phyloP scores from a whole-genome alignment of 2,888 invertebrate genomes.

The Parochlus steinenii region DNA sequence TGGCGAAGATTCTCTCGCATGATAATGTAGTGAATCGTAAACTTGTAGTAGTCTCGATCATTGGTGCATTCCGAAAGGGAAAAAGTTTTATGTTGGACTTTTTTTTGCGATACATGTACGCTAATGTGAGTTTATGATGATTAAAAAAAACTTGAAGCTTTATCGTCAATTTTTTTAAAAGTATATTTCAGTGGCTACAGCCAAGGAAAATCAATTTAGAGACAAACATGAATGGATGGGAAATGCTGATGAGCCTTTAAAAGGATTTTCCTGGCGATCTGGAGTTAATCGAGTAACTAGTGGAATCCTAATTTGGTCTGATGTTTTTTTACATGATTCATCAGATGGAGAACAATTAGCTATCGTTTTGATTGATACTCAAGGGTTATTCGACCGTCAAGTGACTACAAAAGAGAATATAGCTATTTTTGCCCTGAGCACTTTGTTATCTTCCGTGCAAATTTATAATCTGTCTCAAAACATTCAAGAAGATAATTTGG shows the following conservation, averaged over 20 bases:
- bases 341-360: conserved; percentile 11
- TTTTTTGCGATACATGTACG: conserved; percentile 12
- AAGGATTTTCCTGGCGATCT: conserved; percentile 11
- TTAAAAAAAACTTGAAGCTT: too few species aligned
- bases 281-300: conserved; percentile 9
- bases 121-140: conserved; percentile 12
- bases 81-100: conserved; percentile 14
- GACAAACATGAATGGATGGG: conserved; percentile 10
- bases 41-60: conserved; percentile 12
- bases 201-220: neutral
- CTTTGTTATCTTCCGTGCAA: conserved; percentile 12
- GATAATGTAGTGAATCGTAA: conserved; percentile 6
- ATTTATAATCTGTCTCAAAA: conserved; percentile 11
- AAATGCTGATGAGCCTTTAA: conserved; percentile 5
- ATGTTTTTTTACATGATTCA: conserved; percentile 9
- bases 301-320: conserved; percentile 12
- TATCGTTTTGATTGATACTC: conserved; percentile 12
- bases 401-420: conserved; percentile 8
- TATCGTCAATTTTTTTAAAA: too few species aligned
- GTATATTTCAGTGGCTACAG: conserved; percentile 2
- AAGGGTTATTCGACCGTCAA: conserved; percentile 12
- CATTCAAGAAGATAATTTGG: conserved; percentile 12
- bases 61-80: conserved; percentile 13
- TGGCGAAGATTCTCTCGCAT: conserved; percentile 5
- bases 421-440: conserved; percentile 12